Base-by-base conservation (phyloP, 2,113 vertebrate species). In the Promerops cafer region DNA sequence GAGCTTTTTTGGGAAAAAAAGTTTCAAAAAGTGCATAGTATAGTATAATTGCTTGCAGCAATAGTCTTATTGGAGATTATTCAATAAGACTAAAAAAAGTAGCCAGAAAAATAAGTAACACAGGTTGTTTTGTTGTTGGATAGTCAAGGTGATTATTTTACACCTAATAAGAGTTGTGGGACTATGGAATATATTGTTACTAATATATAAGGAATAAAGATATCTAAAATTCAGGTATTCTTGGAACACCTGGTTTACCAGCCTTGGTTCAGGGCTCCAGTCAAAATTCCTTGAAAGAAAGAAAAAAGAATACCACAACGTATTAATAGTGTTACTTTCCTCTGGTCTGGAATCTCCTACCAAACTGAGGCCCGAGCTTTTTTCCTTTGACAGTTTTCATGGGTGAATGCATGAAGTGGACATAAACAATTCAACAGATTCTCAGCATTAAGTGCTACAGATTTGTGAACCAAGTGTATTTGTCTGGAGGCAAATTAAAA, bases 1-100 rank as follows among this genome's bases (percentile, higher is more conserved):
- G 8, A 60, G 14, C 0, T 54, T 56, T 70, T 85, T 18, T 10
- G 1, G 1, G 30, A 37, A 71, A 69, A 70, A 14, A 1, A 0
- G 2, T 50, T 53, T 50, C 1, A 3, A 50, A 71, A 87, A 84
- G 7, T 30, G 4, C 3, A 11, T 47, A 26, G 21, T 4, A 11
- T 47, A 26, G 21, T 4, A 28, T 49, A 37, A 28, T 31, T 52
- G 15, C 14, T 54, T 59, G 13, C 5, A 71, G 23, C 77, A 59
- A 87, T 69, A 87, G 28, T 74, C 10, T 42, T 23, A 28, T 15
- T 82, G 22, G 30, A 84, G 18, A 33, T 83, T 37, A 47, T 78
- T 82, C 1, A 4, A 57, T n/a, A n/a, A n/a, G n/a, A n/a, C n/a
- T n/a, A n/a, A n/a, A n/a, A n/a, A n/a, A n/a, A n/a, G n/a, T n/a